phyloP scores from a whole-genome alignment of 2,113 vertebrate species.

The Shinisaurus crocodilurus region DNA sequence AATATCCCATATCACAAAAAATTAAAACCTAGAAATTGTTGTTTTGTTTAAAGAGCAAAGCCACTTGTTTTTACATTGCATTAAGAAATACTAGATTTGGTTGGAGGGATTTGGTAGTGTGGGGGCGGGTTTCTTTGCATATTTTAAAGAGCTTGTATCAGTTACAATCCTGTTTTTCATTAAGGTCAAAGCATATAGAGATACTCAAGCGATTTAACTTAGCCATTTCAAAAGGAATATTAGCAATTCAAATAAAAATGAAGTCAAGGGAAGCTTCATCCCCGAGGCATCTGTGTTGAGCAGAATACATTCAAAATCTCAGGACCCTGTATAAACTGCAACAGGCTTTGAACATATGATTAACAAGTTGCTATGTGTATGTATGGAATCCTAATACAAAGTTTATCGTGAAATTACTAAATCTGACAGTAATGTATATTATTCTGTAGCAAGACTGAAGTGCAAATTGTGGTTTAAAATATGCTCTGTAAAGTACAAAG shows the following conservation, averaged over 20 bases:
- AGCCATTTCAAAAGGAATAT: conserved; percentile 28
- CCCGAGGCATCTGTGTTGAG: not conserved
- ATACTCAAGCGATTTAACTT: not conserved
- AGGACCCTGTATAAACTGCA: not conserved
- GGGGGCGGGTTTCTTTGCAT: not conserved
- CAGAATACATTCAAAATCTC: conserved; percentile 28
- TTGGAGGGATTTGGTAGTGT: not conserved
- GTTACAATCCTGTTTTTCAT: not conserved
- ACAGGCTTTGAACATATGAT: not conserved
- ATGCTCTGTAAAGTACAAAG: not conserved
- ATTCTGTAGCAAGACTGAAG: not conserved
- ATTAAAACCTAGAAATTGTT: not conserved
- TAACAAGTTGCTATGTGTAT: not conserved
- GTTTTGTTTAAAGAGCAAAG: not conserved
- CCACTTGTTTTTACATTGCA: not conserved
- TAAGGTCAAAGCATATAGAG: not conserved
- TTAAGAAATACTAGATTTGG: not conserved
- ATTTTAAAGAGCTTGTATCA: conserved; percentile 18
- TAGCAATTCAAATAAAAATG: not conserved
- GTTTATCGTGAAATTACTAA: not conserved
- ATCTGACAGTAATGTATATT: not conserved
- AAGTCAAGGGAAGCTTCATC: not conserved
- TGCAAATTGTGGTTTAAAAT: not conserved
- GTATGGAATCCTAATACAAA: not conserved
- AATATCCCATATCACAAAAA: not conserved